These are phyloP conservation scores for Acestrorhynchus altus DNA, from an alignment of 2,797 vertebrate genomes.

Conservation along the genomic window DNA sequence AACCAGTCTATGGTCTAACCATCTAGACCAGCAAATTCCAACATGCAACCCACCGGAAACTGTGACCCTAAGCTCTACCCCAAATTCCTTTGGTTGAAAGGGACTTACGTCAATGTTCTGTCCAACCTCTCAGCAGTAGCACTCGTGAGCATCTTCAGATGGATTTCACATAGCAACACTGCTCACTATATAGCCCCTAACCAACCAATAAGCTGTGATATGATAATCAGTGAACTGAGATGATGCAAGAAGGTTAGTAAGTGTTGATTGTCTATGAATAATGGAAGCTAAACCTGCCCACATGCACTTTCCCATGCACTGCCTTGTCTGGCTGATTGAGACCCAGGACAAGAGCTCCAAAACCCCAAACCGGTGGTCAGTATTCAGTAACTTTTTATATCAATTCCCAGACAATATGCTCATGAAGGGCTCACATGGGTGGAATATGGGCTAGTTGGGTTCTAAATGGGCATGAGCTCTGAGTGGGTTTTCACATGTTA, in stretches of 20 bases:
- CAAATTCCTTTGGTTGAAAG: too few species aligned
- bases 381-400: neutral
- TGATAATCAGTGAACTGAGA: neutral
- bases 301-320: constrained; percentile 31
- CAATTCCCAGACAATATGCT: too few species aligned
- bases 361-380: neutral
- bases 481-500: too few species aligned
- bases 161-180: neutral
- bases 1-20: too few species aligned
- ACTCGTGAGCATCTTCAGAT: neutral
- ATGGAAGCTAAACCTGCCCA: constrained; percentile 23
- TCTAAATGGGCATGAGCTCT: too few species aligned
- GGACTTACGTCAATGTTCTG: too few species aligned
- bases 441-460: too few species aligned
- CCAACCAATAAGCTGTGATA: neutral
- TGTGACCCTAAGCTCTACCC: too few species aligned
- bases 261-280: constrained; percentile 71
- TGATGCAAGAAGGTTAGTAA: constrained; percentile 24
- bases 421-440: too few species aligned
- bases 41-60: too few species aligned
- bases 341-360: constrained; percentile 45
- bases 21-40: too few species aligned
- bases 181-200: neutral
- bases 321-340: neutral
- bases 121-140: neutral